Percentiles rank a stretch among this genome's conserved stretches.
Conservation (phyloP, 2,888 invertebrate species). For the Lingula anatina region DNA sequence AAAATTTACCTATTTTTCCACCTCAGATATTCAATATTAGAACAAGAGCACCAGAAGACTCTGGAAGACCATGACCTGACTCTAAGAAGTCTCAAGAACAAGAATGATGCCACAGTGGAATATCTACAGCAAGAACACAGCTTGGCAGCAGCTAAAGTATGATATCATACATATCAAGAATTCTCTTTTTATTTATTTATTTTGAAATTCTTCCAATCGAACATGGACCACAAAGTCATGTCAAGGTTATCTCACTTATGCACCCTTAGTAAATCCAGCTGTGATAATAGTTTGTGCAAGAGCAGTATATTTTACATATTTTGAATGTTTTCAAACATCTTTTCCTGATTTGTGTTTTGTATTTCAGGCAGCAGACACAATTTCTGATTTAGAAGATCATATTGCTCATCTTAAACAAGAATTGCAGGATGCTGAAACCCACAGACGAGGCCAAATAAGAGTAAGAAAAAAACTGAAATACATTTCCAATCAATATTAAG, state of each 20-base stretch:
- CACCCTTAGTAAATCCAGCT: too few species aligned
- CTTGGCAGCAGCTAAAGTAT: constrained; percentile 39
- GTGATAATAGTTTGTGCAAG: too few species aligned
- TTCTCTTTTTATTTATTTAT: too few species aligned
- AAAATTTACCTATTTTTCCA: too few species aligned
- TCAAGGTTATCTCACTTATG: too few species aligned
- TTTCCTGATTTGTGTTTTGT: too few species aligned
- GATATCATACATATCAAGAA: not conserved
- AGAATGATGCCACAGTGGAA: constrained; percentile 42
- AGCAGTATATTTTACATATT: too few species aligned
- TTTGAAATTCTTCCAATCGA: too few species aligned
- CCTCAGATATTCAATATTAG: constrained; percentile 26
- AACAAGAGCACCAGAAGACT: constrained; percentile 30
- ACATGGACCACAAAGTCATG: not conserved
- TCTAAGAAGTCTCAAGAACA: constrained; percentile 30
- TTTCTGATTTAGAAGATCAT: constrained; percentile 37
- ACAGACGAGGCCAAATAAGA: constrained; percentile 37
- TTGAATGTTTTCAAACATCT: too few species aligned
- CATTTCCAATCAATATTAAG: too few species aligned
- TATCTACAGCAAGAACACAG: constrained; percentile 43
- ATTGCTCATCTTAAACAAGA: constrained; percentile 36
- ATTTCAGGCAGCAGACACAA: constrained; percentile 42
- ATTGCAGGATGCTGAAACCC: constrained; percentile 37
- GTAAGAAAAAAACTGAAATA: too few species aligned
- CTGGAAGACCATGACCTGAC: constrained; percentile 36